Evolutionary conservation across 1,140 invertebrate genomes (phyloP).

Genomic region (Ostrea edulis): DNA sequence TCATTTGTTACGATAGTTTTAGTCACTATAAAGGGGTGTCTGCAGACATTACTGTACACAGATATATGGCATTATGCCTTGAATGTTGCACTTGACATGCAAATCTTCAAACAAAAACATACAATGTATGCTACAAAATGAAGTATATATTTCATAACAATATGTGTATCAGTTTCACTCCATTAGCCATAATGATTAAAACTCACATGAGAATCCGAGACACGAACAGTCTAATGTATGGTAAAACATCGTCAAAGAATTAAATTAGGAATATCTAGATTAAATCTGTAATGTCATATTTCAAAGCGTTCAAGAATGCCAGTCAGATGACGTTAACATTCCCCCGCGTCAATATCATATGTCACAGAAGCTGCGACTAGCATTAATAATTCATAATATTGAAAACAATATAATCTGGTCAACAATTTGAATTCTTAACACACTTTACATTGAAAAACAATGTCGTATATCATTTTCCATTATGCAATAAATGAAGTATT

Average conservation of each 20-base stretch:
- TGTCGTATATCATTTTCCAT: no score
- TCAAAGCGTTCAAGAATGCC: not conserved
- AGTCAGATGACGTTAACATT: not conserved
- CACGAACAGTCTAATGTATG: not conserved
- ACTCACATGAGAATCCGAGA: conserved; percentile 27
- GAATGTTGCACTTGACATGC: not conserved
- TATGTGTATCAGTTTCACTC: not conserved
- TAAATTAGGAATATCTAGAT: not conserved
- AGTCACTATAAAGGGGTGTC: no score
- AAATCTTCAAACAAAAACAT: not conserved
- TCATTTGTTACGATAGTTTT: no score
- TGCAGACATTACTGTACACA: no score
- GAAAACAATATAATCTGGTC: not conserved
- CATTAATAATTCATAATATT: not conserved
- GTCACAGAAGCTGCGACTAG: not conserved
- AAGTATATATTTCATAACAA: not conserved
- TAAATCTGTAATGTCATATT: not conserved
- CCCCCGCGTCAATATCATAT: not conserved
- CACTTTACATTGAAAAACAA: no score
- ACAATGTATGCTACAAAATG: not conserved
- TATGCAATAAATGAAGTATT: no score
- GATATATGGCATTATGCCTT: not conserved
- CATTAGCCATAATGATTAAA: not conserved
- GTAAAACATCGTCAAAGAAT: not conserved
- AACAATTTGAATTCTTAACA: not conserved